phyloP scores from a whole-genome alignment of 2,888 invertebrate species.

The Drosophila histrio region DNA sequence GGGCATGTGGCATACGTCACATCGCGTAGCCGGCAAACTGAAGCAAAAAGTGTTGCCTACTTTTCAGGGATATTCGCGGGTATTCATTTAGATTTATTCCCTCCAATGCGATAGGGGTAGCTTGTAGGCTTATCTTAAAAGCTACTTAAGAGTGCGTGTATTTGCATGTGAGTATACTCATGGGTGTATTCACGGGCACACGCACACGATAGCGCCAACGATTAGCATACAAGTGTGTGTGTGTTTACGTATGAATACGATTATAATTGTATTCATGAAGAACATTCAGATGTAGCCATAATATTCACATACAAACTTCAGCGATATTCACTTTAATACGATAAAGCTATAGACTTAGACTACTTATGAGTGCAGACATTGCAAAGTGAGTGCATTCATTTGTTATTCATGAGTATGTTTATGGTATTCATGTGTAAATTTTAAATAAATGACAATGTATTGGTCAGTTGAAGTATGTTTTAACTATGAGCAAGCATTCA shows the following conservation, averaged over 20 bases:
- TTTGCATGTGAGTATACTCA: constrained; percentile 1
- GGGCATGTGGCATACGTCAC: too few relatives aligned
- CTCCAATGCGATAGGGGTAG: not conserved
- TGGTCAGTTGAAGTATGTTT: not conserved
- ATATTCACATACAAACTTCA: not conserved
- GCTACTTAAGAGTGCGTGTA: not conserved
- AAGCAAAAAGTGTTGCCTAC: constrained; percentile 10
- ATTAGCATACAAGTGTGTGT: not conserved
- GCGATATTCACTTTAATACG: too few relatives aligned
- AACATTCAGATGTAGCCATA: not conserved
- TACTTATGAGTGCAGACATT: not conserved
- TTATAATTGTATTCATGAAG: not conserved
- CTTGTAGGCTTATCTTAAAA: constrained; percentile 3
- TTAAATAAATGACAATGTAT: not conserved
- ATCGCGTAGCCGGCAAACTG: too few relatives aligned
- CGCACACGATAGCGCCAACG: not conserved
- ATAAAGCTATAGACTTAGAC: not conserved
- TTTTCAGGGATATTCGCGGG: constrained; percentile 12
- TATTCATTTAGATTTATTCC: constrained; percentile 10
- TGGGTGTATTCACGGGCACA: constrained; percentile 10
- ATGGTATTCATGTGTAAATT: not conserved
- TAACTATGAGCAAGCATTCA: not conserved
- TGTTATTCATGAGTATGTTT: constrained; percentile 5
- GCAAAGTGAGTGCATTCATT: not conserved
- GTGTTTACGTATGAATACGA: not conserved